Base-by-base conservation (phyloP, 2,888 invertebrate genomes). In the Caenorhabditis virilis region DNA sequence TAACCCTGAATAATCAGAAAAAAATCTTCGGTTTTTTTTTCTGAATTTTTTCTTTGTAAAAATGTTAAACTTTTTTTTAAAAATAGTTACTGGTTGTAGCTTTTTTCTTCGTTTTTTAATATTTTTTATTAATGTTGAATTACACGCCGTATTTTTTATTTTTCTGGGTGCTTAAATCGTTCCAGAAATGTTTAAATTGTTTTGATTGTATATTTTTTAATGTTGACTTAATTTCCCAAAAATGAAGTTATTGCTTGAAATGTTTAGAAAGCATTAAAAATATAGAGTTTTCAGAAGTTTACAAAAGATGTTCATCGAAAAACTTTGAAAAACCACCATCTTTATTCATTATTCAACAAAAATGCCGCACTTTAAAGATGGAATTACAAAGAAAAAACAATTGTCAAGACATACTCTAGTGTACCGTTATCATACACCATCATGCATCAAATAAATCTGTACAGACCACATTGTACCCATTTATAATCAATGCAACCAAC, bases 381-480 rank as follows among this genome's bases (percentile, higher is more conserved):
- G n/a, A n/a, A n/a, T n/a, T n/a, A n/a, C n/a, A n/a, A n/a, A n/a
- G n/a, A n/a, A n/a, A n/a, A n/a, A n/a, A n/a, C n/a, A n/a, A n/a
- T n/a, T n/a, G n/a, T n/a, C n/a, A n/a, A 30, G 7, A 9, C 13
- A 30, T 51, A 62, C 62, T 62, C 62, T 49, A 54, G 47, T 64
- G 64, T 64, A 64, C 58, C 58, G 38, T 64, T 64, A 64, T 64
- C 64, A 64, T 50, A 53, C 64, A 45, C 7, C 6, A n/a, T n/a
- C n/a, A n/a, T n/a, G n/a, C n/a, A n/a, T n/a, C n/a, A n/a, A 4
- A n/a, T 36, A 13, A 18, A 20, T 20, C 4, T 20, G 20, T 6
- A 6, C 4, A 27, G 61, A 57, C 63, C 57, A 64, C 64, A 58
- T 7, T 53, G 64, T 64, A 51, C 58, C 39, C 64, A 33, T 51